Base-by-base conservation (phyloP, 2,888 invertebrate genomes). In the Spodoptera littoralis region DNA sequence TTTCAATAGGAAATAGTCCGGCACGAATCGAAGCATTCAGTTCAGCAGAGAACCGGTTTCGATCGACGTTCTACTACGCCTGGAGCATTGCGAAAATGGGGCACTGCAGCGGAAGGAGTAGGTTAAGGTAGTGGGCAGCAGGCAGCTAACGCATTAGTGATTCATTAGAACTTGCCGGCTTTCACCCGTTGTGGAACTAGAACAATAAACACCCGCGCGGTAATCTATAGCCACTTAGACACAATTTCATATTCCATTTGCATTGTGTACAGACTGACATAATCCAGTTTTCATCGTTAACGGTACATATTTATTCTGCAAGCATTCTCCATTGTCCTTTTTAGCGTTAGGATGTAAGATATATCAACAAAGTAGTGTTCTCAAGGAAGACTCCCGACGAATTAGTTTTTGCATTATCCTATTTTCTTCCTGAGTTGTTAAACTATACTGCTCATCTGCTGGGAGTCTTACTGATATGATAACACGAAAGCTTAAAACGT, bases 81-180 rank as follows among this genome's bases (percentile, higher is more conserved):
- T 67, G 80, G 86, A 81, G 84, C 69, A 75, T 89, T 89, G 86
- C 87, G 88, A 87, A 91, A 90, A 89, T 86, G 78, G 91, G 84
- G 68, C 88, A 84, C 68, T 82, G 84, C 86, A 87, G 70, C 90
- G 88, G 90, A 88, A 89, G 74, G 80, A 80, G 86, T 84, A 83
- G 88, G 85, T 82, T 82, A 84, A 81, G 84, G 81, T 80, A 76
- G 87, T 87, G 87, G 88, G 88, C 84, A 36, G 36, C 36, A 36
- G 36, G 36, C 27, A 87, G 88, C 81, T 72, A 76, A 81, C 84
- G 76, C 87, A 90, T 90, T 90, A 90, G 82, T 81, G 84, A 91
- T 90, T 91, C 90, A 90, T 91, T 87, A 88, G 82, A 73, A 79
- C 80, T 76, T 63, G 59, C 52, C 70, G 56, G 86, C 90, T 91